A percentile compares a stretch with the other conserved stretches of the same genome.
Evolutionary conservation across 2,113 vertebrate species (phyloP).

Genomic region (Peucedramus taeniatus): DNA sequence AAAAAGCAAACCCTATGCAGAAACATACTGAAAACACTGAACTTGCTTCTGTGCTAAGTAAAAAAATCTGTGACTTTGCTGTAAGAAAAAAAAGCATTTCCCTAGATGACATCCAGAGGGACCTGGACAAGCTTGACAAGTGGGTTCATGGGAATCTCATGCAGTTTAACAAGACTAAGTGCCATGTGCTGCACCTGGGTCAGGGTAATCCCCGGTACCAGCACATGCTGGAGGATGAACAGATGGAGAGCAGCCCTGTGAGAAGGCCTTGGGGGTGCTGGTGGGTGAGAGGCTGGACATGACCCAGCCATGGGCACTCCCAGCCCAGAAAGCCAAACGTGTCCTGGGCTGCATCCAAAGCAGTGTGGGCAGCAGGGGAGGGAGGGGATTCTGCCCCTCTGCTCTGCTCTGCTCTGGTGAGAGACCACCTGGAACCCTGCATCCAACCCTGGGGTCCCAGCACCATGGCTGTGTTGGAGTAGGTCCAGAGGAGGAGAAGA

Average conservation of each 20-base stretch:
- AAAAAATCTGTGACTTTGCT: not conserved
- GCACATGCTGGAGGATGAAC: too few relatives aligned
- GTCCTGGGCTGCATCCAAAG: not conserved
- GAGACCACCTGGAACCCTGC: not conserved
- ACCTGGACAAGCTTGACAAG: not conserved
- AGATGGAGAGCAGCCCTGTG: not conserved
- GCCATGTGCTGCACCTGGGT: not conserved
- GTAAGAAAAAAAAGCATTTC: not conserved
- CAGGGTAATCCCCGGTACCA: rapidly evolving
- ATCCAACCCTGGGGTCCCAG: not conserved
- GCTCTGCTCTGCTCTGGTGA: not conserved
- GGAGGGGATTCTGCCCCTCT: not conserved
- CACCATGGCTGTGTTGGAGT: not conserved
- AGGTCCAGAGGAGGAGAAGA: not conserved
- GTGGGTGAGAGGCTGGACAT: not conserved
- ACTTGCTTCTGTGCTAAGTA: not conserved
- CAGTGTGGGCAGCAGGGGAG: not conserved
- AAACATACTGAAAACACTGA: not conserved
- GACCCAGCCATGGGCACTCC: not conserved
- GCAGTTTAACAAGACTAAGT: not conserved
- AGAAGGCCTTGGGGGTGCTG: not conserved
- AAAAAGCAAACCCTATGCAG: not conserved
- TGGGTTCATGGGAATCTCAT: not conserved
- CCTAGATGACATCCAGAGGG: not conserved
- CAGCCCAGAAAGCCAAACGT: not conserved